Evolutionary conservation across 2,888 invertebrate genomes (phyloP).

Genomic region (Augochlorella aurata): DNA sequence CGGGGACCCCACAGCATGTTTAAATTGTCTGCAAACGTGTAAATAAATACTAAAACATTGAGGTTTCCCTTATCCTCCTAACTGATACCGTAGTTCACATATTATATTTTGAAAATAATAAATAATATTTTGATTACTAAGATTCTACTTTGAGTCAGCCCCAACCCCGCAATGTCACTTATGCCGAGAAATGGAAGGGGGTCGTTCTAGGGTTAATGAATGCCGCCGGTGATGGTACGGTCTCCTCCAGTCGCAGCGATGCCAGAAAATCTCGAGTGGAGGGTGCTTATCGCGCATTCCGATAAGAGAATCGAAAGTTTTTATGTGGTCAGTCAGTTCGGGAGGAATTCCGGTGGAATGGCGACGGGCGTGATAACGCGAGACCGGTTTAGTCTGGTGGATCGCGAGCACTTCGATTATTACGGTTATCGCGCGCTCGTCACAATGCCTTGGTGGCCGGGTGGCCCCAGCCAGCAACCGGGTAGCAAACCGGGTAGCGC

Average conservation of each 20-base stretch:
- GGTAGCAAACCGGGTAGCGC: neutral
- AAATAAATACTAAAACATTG: no score
- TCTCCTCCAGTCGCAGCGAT: neutral
- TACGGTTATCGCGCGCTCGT: constrained; percentile 52
- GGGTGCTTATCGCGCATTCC: neutral
- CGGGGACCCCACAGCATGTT: no score
- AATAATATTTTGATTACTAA: no score
- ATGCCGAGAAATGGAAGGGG: no score
- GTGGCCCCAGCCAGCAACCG: neutral
- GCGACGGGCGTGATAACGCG: neutral
- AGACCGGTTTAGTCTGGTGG: constrained; percentile 4
- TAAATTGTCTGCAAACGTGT: no score
- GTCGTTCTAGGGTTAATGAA: no score
- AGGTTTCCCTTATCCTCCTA: no score
- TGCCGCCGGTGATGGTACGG: no score
- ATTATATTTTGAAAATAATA: no score
- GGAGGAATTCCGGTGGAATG: constrained; percentile 5
- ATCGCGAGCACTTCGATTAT: constrained; percentile 55
- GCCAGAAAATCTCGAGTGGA: neutral
- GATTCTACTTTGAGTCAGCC: no score
- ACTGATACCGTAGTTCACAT: no score
- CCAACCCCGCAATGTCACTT: no score
- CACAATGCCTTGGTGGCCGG: constrained; percentile 41
- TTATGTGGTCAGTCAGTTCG: neutral
- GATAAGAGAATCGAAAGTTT: neutral